Conservation (phyloP, 1,140 invertebrate species). For the Pseudomyrmex sp. region DNA sequence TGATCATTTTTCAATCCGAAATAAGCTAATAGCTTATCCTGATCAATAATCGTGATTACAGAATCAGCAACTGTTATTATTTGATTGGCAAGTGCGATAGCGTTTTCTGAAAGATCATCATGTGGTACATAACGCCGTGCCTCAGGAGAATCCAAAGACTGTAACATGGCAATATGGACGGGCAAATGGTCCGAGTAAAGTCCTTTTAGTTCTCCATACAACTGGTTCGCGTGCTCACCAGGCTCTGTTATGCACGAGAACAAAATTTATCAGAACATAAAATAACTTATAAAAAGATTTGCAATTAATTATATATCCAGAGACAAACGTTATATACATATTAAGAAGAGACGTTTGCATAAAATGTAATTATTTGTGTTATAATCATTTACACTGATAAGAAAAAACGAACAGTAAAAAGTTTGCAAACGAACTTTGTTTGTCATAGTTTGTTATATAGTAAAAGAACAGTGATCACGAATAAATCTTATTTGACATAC, state of each 20-base stretch:
- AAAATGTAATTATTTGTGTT: not conserved
- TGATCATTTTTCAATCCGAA: constrained; percentile 93
- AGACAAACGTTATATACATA: constrained; percentile 30
- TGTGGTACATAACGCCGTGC: constrained; percentile 85
- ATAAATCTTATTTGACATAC: constrained; percentile 27
- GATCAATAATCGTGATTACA: constrained; percentile 91
- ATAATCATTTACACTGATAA: constrained; percentile 4
- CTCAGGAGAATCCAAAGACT: constrained; percentile 89
- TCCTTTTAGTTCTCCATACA: constrained; percentile 91
- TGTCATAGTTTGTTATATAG: not conserved
- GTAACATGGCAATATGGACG: constrained; percentile 91
- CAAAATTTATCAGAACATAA: constrained; percentile 15
- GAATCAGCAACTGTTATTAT: constrained; percentile 88
- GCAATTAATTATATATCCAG: not conserved
- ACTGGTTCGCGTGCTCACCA: constrained; percentile 87
- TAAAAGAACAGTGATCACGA: constrained; percentile 3
- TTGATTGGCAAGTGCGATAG: constrained; percentile 86
- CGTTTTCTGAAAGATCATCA: constrained; percentile 84
- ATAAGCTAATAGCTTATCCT: constrained; percentile 90
- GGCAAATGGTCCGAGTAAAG: constrained; percentile 91
- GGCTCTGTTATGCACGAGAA: constrained; percentile 74
- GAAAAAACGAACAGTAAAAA: not conserved
- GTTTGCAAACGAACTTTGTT: constrained; percentile 20
- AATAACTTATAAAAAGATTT: constrained; percentile 15
- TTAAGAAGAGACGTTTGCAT: not conserved